phyloP scores from a whole-genome alignment of 2,113 vertebrate genomes.

The Ceyx cyanopectus region DNA sequence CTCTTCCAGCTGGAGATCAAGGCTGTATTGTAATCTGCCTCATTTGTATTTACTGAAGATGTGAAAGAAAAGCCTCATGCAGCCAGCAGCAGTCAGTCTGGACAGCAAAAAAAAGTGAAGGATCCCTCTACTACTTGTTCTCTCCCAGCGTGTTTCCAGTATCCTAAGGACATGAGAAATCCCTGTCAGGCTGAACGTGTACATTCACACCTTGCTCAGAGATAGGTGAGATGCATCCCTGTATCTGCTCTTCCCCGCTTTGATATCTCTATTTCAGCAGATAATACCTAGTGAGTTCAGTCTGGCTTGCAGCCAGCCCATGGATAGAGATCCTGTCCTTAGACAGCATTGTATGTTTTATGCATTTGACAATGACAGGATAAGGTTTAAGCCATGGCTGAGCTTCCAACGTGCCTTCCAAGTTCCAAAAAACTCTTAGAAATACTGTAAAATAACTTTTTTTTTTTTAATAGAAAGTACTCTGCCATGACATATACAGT shows the following conservation, averaged over 20 bases:
- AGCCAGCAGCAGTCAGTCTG: neutral
- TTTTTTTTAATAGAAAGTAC: neutral
- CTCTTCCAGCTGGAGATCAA: neutral
- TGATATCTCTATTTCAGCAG: fast-evolving
- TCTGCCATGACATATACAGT: neutral
- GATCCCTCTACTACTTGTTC: neutral
- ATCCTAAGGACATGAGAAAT: fast-evolving
- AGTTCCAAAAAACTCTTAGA: neutral
- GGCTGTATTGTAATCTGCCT: neutral
- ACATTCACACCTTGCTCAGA: neutral
- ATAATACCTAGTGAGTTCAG: neutral
- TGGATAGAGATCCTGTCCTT: neutral
- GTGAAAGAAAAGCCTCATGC: neutral
- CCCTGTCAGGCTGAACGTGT: fast-evolving
- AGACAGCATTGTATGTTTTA: fast-evolving
- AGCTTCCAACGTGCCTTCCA: neutral
- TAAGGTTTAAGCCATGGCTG: neutral
- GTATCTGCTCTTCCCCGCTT: neutral
- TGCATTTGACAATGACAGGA: neutral
- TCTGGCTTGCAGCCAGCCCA: neutral
- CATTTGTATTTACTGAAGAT: neutral
- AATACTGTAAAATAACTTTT: neutral
- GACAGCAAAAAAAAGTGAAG: neutral
- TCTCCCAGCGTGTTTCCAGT: neutral
- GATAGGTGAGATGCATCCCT: neutral